A percentile compares a stretch with the other conserved stretches of the same genome.
phyloP scores from a whole-genome alignment of 2,888 invertebrate genomes.

The Sympetrum striolatum region DNA sequence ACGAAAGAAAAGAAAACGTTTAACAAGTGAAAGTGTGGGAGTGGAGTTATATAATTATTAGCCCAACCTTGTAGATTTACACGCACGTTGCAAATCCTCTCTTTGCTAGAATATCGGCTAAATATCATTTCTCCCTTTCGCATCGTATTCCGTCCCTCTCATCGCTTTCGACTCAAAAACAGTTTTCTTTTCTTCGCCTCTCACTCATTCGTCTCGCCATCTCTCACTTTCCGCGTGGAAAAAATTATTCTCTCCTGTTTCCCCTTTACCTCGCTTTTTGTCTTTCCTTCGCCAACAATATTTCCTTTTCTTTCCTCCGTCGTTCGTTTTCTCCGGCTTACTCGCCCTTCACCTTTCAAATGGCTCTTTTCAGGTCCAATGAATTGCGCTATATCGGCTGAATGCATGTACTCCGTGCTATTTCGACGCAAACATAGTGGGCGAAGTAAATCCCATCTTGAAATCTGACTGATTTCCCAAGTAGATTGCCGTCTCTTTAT shows the following conservation, averaged over 20 bases:
- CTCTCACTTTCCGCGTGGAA: neutral
- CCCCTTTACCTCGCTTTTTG: neutral
- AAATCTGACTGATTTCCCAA: too few species aligned
- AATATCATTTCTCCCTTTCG: too few species aligned
- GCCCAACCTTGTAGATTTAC: too few species aligned
- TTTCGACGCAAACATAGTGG: too few species aligned
- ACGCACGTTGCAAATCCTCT: too few species aligned
- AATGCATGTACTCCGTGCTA: too few species aligned
- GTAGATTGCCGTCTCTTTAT: too few species aligned
- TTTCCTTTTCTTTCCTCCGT: neutral
- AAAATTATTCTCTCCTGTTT: conserved; percentile 1
- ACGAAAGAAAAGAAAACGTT: too few species aligned
- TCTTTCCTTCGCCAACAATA: neutral
- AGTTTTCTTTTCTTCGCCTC: neutral
- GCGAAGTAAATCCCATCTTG: too few species aligned
- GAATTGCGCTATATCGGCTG: neutral
- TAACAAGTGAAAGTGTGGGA: too few species aligned
- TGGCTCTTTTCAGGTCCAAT: neutral
- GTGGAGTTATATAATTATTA: too few species aligned
- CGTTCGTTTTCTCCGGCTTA: neutral
- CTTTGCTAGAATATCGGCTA: too few species aligned
- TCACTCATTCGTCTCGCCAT: conserved; percentile 14
- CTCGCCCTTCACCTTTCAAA: neutral
- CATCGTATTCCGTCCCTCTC: neutral
- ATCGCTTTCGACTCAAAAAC: neutral